These are phyloP conservation scores for Xenentodon cancila DNA, from an alignment of 2,797 vertebrate species.

Conservation along the genomic window DNA sequence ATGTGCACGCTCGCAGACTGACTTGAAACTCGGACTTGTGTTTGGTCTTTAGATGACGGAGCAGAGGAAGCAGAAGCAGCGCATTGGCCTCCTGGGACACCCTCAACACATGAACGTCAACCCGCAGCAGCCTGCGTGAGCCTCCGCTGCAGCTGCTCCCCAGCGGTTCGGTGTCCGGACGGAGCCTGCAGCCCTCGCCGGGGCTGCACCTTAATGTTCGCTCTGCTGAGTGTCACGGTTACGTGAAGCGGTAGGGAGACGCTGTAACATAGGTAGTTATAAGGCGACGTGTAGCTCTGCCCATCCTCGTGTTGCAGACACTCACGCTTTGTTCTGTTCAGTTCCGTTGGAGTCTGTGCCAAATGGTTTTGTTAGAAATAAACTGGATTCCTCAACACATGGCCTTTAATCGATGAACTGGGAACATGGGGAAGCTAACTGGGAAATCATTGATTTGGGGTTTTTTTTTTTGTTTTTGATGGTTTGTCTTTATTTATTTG, in stretches of 20 bases:
- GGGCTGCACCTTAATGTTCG: constrained; percentile 23
- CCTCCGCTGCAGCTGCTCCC: constrained; percentile 3
- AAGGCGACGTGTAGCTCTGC: constrained; percentile 64
- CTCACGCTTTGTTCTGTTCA: constrained; percentile 22
- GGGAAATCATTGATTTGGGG: constrained; percentile 71
- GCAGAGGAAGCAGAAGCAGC: constrained; percentile 99
- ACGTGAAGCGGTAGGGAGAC: constrained; percentile 58
- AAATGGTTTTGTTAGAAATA: constrained; percentile 62
- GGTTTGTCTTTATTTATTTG: constrained; percentile 84
- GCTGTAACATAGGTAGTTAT: constrained; percentile 68
- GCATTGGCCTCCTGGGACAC: constrained; percentile 95
- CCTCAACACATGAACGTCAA: constrained; percentile 94
- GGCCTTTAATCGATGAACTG: constrained; percentile 87
- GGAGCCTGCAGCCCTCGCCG: constrained; percentile 4
- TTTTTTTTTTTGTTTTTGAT: constrained; percentile 65
- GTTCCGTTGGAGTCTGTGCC: constrained; percentile 63
- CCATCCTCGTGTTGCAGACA: constrained; percentile 50
- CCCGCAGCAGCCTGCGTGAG: constrained; percentile 94
- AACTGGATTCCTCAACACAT: constrained; percentile 65
- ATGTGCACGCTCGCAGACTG: not conserved
- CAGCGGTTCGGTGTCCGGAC: constrained; percentile 11
- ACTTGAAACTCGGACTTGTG: constrained; percentile 1
- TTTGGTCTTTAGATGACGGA: constrained; percentile 93
- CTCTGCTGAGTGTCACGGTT: constrained; percentile 47
- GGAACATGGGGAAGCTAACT: constrained; percentile 82